Conservation (phyloP, 2,113 vertebrate genomes). For the Acanthochromis polyacanthus region DNA sequence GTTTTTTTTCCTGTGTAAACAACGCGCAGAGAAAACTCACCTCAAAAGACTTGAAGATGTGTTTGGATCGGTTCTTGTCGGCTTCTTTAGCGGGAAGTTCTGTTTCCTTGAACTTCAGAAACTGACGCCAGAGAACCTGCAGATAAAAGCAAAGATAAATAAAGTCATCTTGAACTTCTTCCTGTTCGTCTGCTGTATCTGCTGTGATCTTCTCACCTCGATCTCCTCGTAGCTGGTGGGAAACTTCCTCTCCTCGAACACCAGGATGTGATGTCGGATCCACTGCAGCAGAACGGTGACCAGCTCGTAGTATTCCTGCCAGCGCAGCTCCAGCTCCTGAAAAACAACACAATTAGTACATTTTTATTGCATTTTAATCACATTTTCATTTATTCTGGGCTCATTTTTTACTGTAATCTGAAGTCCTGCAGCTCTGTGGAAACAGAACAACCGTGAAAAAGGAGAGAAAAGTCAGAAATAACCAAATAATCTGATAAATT, state of each 20-base stretch:
- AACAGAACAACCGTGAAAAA: too few species aligned
- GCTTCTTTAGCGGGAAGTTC: conserved; percentile 95
- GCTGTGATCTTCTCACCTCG: conserved; percentile 82
- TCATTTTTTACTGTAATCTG: too few species aligned
- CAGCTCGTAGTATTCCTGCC: conserved; percentile 96
- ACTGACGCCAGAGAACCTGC: conserved; percentile 95
- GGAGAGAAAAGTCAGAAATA: too few species aligned
- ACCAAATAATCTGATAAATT: too few species aligned
- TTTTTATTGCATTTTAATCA: too few species aligned
- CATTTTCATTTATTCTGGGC: too few species aligned
- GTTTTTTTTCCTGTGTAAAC: too few species aligned
- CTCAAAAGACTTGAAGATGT: conserved; percentile 93
- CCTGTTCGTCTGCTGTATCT: fast-evolving
- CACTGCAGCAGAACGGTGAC: conserved; percentile 94
- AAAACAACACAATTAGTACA: background rate
- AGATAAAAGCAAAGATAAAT: background rate
- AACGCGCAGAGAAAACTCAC: conserved; percentile 47
- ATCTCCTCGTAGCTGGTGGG: conserved; percentile 95
- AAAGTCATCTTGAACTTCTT: background rate
- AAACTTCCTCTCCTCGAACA: conserved; percentile 92
- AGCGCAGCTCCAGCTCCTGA: conserved; percentile 95
- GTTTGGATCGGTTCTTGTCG: conserved; percentile 94
- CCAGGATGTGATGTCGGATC: conserved; percentile 89
- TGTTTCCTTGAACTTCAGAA: conserved; percentile 95
- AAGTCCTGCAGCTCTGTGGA: too few species aligned